Conservation (phyloP, 2,888 invertebrate genomes). For the Agriopis marginaria region DNA sequence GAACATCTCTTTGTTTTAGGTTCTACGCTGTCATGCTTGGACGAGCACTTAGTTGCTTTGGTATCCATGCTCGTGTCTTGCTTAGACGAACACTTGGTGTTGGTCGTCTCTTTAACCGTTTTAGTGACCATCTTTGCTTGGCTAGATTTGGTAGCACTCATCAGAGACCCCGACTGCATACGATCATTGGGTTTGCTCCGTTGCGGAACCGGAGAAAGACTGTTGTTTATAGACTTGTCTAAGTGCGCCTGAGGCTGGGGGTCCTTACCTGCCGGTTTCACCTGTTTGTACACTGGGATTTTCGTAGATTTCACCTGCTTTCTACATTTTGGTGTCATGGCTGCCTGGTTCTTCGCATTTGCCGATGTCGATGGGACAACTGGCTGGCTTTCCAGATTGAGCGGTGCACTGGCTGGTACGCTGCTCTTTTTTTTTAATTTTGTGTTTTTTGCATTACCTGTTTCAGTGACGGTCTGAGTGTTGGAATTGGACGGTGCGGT, state of each 20-base stretch:
- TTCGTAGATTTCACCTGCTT: constrained; percentile 61
- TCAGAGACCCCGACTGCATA: constrained; percentile 69
- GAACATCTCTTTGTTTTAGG: constrained; percentile 63
- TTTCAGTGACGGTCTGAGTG: too few species aligned
- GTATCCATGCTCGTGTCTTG: constrained; percentile 18
- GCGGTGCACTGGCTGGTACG: too few species aligned
- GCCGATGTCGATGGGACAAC: background rate
- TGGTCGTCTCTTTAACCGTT: constrained; percentile 57
- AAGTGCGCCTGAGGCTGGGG: constrained; percentile 1
- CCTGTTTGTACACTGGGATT: constrained; percentile 68
- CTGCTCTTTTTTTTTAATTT: too few species aligned
- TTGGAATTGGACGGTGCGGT: too few species aligned
- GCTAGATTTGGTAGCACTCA: constrained; percentile 87
- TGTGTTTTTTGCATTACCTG: too few species aligned
- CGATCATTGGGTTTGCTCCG: constrained; percentile 50
- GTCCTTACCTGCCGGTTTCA: constrained; percentile 12
- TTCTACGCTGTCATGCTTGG: constrained; percentile 12
- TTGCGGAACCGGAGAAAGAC: constrained; percentile 19
- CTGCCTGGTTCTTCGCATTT: background rate
- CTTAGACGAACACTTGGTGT: constrained; percentile 37
- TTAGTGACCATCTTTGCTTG: constrained; percentile 84
- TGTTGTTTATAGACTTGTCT: constrained; percentile 24
- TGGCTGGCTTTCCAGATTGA: too few species aligned
- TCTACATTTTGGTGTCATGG: constrained; percentile 3
- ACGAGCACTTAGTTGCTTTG: background rate